These are phyloP conservation scores for Helogale parvula DNA, from an alignment of 2,113 vertebrate genomes.

Conservation along the genomic window DNA sequence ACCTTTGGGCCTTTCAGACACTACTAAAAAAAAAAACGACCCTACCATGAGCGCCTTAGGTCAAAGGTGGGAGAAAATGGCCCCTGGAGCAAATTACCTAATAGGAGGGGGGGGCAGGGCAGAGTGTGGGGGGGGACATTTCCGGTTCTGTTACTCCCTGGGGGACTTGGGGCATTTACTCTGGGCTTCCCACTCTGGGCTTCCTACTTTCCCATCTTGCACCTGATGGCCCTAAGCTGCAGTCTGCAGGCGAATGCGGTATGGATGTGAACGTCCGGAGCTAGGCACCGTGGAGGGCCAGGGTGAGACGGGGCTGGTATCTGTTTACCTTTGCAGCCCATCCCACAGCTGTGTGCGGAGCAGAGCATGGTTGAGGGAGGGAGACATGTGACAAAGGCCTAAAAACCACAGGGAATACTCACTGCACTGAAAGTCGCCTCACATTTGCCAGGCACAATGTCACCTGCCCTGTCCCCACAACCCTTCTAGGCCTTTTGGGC, in stretches of 20 bases:
- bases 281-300: neutral
- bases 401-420: neutral
- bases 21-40: slow-evolving; percentile 9
- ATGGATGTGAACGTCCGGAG: neutral
- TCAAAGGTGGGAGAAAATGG: neutral
- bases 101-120: neutral
- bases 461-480: neutral
- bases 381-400: neutral
- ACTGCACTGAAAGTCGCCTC: neutral
- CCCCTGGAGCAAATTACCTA: neutral
- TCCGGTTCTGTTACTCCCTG: neutral
- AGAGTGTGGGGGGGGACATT: neutral
- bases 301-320: fast-evolving
- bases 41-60: neutral
- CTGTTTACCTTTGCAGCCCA: fast-evolving
- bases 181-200: neutral
- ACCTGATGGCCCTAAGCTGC: neutral
- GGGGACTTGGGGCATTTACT: neutral
- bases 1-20: neutral
- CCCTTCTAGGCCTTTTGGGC: neutral
- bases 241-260: neutral
- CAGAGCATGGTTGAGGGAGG: neutral
- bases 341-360: neutral
- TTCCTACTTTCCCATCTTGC: neutral
- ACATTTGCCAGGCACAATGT: neutral